A percentile compares a stretch with the other conserved stretches of the same genome.
Evolutionary conservation across 2,888 invertebrate species (phyloP).

Genomic region (Tenthredo amoena): DNA sequence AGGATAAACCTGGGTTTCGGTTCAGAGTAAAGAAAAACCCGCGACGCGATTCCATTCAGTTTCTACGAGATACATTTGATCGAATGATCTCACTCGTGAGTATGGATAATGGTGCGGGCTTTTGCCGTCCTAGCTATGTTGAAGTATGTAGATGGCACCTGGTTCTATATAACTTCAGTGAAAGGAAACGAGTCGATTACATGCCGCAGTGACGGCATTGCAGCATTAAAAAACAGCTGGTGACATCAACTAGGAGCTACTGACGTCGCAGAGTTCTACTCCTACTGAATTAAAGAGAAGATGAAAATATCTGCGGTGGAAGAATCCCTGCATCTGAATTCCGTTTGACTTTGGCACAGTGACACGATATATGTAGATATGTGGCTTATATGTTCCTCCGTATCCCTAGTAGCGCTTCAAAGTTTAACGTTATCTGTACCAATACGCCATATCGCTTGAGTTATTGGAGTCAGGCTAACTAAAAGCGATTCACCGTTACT

Average conservation of each 20-base stretch:
- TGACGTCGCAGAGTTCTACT: neutral
- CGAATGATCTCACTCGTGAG: conserved; percentile 17
- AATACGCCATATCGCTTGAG: neutral
- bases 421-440: neutral
- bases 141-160: conserved; percentile 41
- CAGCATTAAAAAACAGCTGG: conserved; percentile 28
- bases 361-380: neutral
- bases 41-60: conserved; percentile 14
- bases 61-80: neutral
- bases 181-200: conserved; percentile 60
- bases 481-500: conserved; percentile 39
- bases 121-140: neutral
- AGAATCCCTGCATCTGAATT: neutral
- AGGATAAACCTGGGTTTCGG: neutral
- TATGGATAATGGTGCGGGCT: neutral
- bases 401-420: neutral
- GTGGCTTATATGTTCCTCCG: neutral
- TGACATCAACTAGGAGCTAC: conserved; percentile 41
- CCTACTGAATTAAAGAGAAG: neutral
- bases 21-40: neutral
- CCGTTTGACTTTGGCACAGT: neutral
- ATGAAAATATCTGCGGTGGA: neutral
- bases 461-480: conserved; percentile 9
- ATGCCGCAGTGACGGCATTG: conserved; percentile 53
- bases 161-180: conserved; percentile 31